Conservation (phyloP, 2,797 vertebrate species). For the Melanotaenia nigrans region DNA sequence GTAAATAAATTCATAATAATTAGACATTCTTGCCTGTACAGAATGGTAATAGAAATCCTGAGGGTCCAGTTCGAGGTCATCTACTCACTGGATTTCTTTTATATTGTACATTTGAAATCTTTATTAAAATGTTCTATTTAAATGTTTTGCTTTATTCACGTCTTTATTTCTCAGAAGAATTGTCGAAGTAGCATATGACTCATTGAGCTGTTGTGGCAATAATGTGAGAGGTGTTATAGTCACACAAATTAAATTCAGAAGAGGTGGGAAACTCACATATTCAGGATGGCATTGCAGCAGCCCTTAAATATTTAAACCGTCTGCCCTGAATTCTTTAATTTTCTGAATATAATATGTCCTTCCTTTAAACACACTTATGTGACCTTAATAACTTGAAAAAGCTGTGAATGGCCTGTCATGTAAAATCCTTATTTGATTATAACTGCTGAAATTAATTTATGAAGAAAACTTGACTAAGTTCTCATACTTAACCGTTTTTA, state of each 20-base stretch:
- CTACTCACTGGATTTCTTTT: conserved; percentile 3
- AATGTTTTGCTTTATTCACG: background rate
- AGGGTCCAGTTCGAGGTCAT: conserved; percentile 17
- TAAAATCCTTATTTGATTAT: conserved; percentile 6
- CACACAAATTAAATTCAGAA: conserved; percentile 11
- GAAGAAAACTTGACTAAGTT: background rate
- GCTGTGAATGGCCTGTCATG: background rate
- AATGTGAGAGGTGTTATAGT: conserved; percentile 2
- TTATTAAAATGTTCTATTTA: background rate
- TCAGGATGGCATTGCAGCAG: conserved; percentile 8
- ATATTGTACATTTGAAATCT: background rate
- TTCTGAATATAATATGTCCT: conserved; percentile 12
- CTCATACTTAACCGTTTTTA: background rate
- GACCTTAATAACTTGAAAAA: conserved; percentile 19
- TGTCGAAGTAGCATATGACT: conserved; percentile 3
- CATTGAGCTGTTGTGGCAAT: background rate
- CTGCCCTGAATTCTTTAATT: conserved; percentile 11
- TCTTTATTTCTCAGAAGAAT: background rate
- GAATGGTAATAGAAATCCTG: background rate
- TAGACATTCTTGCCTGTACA: background rate
- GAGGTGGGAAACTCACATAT: conserved; percentile 1
- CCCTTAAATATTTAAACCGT: conserved; percentile 34
- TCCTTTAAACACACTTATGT: conserved; percentile 1
- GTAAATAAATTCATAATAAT: background rate
- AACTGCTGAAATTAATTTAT: background rate